Evolutionary conservation across 2,888 invertebrate species (phyloP).

Genomic region (Diadromus collaris): DNA sequence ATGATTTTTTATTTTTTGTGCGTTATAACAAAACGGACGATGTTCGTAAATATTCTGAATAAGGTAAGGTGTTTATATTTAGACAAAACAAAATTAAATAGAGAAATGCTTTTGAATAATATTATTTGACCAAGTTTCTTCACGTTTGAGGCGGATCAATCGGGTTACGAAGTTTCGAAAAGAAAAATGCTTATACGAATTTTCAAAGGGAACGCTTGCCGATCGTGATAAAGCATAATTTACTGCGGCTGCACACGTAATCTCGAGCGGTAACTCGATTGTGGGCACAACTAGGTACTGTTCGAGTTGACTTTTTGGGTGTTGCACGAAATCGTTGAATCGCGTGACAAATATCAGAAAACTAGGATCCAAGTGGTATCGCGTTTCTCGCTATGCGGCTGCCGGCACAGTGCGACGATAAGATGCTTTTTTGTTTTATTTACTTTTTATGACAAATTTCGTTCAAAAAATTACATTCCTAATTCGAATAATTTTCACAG

Average conservation of each 20-base stretch:
- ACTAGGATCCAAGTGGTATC: conserved; percentile 11
- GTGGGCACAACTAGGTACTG: not conserved
- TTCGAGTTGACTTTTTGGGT: conserved; percentile 18
- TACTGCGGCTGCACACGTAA: conserved; percentile 22
- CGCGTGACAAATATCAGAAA: conserved; percentile 41
- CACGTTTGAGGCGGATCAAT: not conserved
- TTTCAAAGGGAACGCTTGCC: conserved; percentile 33
- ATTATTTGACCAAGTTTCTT: not conserved
- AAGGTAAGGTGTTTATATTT: not conserved
- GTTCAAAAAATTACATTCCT: not conserved
- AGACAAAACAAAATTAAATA: not conserved
- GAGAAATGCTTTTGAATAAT: not conserved
- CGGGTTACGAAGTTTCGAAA: not conserved
- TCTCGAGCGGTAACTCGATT: conserved; percentile 25
- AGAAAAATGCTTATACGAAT: conserved; percentile 6
- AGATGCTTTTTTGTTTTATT: conserved; percentile 12
- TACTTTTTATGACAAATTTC: not conserved
- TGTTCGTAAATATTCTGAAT: not conserved
- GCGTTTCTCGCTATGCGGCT: conserved; percentile 47
- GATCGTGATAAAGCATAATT: conserved; percentile 46
- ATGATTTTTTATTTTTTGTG: not conserved
- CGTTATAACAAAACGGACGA: not conserved
- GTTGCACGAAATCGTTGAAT: conserved; percentile 20
- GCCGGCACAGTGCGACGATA: conserved; percentile 36
- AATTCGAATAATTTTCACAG: not conserved